Evolutionary conservation across 2,888 invertebrate genomes (phyloP).

Genomic region (Drosophila austrosaltans): DNA sequence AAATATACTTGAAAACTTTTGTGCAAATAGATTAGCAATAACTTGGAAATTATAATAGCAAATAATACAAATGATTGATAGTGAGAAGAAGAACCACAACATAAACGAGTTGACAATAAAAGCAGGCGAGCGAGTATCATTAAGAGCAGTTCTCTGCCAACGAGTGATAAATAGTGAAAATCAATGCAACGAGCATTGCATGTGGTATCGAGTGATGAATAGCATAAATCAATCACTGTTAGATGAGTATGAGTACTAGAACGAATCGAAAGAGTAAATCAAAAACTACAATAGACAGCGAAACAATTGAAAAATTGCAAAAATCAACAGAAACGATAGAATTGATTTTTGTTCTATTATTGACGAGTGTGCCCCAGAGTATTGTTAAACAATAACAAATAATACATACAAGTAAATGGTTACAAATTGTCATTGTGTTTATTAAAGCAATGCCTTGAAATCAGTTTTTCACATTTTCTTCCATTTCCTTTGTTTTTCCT

Average conservation of each 20-base stretch:
- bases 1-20: no score
- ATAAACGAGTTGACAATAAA: no score
- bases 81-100: no score
- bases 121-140: neutral
- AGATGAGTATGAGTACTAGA: neutral
- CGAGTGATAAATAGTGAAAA: neutral
- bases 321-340: no score
- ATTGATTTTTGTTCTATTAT: no score
- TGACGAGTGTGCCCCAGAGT: no score
- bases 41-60: no score
- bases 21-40: no score
- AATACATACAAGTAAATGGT: neutral
- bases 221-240: neutral
- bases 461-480: constrained; percentile 9
- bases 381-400: no score
- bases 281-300: neutral
- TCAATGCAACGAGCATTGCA: no score
- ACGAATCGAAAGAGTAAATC: neutral
- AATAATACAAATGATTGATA: no score
- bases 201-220: neutral
- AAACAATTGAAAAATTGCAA: no score
- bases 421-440: neutral
- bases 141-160: neutral
- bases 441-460: neutral
- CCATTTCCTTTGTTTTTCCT: constrained; percentile 33